Evolutionary conservation across 2,113 vertebrate genomes (phyloP).

Genomic region (Prinia subflava): DNA sequence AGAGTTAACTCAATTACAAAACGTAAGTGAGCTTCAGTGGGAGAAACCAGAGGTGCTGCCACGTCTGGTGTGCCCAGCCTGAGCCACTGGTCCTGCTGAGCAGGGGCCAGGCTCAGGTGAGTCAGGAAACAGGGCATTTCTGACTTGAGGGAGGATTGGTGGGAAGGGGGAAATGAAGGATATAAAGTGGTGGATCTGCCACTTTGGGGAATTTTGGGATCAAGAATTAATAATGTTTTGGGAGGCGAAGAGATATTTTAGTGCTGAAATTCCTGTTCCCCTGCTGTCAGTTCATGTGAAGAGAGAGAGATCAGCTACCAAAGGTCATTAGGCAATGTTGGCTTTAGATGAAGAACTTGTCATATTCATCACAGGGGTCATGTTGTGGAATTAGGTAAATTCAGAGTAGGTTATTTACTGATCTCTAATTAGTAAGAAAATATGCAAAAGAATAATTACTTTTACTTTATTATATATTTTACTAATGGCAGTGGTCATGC

Average conservation of each 20-base stretch:
- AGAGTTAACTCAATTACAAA: not conserved
- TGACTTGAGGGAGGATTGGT: not conserved
- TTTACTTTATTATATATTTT: not conserved
- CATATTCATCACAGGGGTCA: accelerated
- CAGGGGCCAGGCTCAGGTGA: not conserved
- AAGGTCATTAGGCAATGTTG: not conserved
- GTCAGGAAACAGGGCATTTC: too few species aligned
- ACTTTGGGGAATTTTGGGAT: not conserved
- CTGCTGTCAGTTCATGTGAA: not conserved
- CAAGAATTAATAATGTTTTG: not conserved
- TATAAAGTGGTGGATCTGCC: not conserved
- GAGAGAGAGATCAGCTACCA: not conserved
- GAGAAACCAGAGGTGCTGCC: accelerated
- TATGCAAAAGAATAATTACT: not conserved
- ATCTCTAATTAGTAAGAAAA: not conserved
- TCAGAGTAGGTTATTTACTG: not conserved
- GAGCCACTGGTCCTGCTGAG: accelerated
- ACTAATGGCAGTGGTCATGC: not conserved
- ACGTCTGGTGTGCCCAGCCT: accelerated
- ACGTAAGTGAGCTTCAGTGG: accelerated
- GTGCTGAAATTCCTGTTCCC: not conserved
- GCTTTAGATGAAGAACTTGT: not conserved
- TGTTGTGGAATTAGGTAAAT: not conserved
- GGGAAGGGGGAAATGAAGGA: not conserved
- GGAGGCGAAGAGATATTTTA: not conserved